Evolutionary conservation across 2,113 vertebrate species (phyloP).

Genomic region (Trochalopteron elliotii): DNA sequence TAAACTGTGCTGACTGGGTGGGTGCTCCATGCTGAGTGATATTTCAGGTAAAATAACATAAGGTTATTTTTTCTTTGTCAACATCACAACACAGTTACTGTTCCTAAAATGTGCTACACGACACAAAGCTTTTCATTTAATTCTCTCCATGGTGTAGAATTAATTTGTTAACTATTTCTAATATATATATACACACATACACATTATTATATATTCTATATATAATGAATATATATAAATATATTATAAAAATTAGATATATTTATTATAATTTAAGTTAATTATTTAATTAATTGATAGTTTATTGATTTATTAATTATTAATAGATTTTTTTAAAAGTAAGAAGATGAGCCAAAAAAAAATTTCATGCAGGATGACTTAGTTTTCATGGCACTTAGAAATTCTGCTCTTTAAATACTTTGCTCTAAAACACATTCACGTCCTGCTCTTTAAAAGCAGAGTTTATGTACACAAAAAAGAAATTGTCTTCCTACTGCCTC

Average conservation of each 20-base stretch:
- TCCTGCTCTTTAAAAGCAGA: neutral
- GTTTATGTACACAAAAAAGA: neutral
- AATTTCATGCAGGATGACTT: neutral
- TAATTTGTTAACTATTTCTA: too few relatives aligned
- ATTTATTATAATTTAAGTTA: too few relatives aligned
- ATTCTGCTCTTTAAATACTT: neutral
- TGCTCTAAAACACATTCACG: neutral
- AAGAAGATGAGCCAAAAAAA: too few relatives aligned
- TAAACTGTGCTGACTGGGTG: neutral
- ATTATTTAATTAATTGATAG: too few relatives aligned
- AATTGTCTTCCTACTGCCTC: neutral
- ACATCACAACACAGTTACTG: neutral
- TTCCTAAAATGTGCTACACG: neutral
- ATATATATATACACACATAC: too few relatives aligned
- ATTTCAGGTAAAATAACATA: neutral
- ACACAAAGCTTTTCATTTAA: fast-evolving
- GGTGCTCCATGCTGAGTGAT: neutral
- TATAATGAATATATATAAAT: too few relatives aligned
- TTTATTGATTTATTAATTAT: too few relatives aligned
- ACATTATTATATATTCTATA: too few relatives aligned
- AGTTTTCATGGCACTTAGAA: neutral
- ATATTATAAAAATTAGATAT: too few relatives aligned
- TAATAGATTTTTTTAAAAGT: too few relatives aligned
- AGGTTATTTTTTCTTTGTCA: neutral
- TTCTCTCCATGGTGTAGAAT: too few relatives aligned